A percentile compares a stretch with the other conserved stretches of the same genome.
Evolutionary conservation across 2,888 invertebrate species (phyloP).

Genomic region (Marasmarcha lunaedactyla): DNA sequence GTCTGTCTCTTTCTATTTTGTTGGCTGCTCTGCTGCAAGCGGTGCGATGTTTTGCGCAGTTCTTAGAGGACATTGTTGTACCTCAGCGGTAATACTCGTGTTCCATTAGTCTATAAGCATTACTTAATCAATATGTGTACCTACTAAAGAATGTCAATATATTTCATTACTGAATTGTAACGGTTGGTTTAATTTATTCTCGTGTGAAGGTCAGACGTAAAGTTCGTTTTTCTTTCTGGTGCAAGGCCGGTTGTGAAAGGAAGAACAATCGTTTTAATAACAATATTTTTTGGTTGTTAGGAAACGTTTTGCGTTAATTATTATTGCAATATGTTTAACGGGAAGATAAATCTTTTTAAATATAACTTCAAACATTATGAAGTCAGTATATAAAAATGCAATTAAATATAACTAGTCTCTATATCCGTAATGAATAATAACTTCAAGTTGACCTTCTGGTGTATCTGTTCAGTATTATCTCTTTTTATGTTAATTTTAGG

Average conservation of each 20-base stretch:
- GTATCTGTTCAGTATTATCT: too few relatives aligned
- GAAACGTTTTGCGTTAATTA: not conserved
- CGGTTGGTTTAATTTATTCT: slow-evolving; percentile 13
- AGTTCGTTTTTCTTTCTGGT: not conserved
- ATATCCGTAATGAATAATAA: too few relatives aligned
- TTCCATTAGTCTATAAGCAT: slow-evolving; percentile 29
- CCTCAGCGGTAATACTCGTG: slow-evolving; percentile 53
- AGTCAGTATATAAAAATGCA: too few relatives aligned
- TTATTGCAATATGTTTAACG: not conserved
- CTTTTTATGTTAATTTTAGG: too few relatives aligned
- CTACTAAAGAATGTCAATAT: slow-evolving; percentile 41
- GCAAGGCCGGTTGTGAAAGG: not conserved
- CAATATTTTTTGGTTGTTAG: not conserved
- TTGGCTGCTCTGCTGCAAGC: slow-evolving; percentile 73
- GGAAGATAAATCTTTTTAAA: too few relatives aligned
- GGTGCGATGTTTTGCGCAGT: slow-evolving; percentile 72
- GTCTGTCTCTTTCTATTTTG: slow-evolving; percentile 70
- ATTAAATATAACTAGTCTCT: too few relatives aligned
- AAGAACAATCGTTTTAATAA: too few relatives aligned
- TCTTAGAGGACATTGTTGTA: slow-evolving; percentile 69
- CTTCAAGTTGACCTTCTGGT: too few relatives aligned
- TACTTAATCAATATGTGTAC: slow-evolving; percentile 22
- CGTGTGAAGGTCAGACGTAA: not conserved
- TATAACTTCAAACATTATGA: too few relatives aligned
- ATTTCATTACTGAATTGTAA: slow-evolving; percentile 47